Evolutionary conservation across 2,113 vertebrate species (phyloP), one percentile per base, ranked within the genome.

Genomic region (Anseranas semipalmata): DNA sequence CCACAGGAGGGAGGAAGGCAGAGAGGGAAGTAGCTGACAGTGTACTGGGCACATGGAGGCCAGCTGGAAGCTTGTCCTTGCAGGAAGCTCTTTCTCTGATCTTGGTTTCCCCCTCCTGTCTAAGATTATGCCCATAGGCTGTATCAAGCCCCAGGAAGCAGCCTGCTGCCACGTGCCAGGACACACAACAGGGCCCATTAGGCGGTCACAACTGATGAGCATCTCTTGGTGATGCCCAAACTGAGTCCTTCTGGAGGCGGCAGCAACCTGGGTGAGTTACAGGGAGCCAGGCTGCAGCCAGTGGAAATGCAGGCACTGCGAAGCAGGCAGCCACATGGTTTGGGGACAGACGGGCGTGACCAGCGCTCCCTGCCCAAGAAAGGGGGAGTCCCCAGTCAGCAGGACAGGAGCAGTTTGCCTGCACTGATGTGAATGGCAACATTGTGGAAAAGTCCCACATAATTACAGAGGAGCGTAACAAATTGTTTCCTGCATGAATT

Each of bases 201-300:
- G 37, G 2, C 17, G 16, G 9, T 30, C 2, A 0, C n/a, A 52
- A 19, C 33, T 43, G 37, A 53, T 1, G 3, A 72, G 46, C 46
- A 43, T 67, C 28, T 68, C 58, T 60, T 39, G 39, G 50, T 2
- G 3, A 30, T 19, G 21, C 20, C 52, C 3, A 1, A 33, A 63
- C 53, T 22, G 59, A 60, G 62, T 72, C 41, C 70, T 81, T 10
- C 55, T 4, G 4, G 41, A 72, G 68, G 11, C 27, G 67, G 67
- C 6, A 5, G 55, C 32, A 43, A 68, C 66, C 58, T 43, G 41
- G 59, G 30, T 1, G 2, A 80, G 56, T 81, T 72, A 35, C 0
- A 0, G 37, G 28, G 59, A 82, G 25, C 21, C 6, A 3, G 16
- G 33, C 27, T 37, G 73, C 35, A 59, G 22, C 78, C 52, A 16